Evolutionary conservation across 2,797 vertebrate genomes (phyloP).

Genomic region (Gymnopithys bicolor): DNA sequence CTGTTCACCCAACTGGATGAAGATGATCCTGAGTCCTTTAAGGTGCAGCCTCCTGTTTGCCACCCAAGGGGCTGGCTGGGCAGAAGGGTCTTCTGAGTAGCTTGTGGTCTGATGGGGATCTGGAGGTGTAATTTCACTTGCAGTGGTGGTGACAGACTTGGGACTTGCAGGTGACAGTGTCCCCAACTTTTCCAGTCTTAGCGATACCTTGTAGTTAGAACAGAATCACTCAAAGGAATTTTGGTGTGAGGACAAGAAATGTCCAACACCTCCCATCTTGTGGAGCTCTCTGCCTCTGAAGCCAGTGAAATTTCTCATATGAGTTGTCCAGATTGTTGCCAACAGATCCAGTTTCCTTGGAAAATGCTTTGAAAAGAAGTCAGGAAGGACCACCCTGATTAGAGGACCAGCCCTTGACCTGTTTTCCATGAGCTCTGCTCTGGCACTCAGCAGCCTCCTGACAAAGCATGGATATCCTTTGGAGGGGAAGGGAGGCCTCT

Average conservation of each 20-base stretch:
- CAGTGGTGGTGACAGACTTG: neutral
- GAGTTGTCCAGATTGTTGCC: neutral
- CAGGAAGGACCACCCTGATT: conserved; percentile 65
- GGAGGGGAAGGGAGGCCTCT: neutral
- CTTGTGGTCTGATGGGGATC: neutral
- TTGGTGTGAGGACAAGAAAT: neutral
- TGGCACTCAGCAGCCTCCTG: neutral
- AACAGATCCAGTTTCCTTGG: neutral
- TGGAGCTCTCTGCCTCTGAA: neutral
- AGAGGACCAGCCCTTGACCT: neutral
- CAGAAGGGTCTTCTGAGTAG: neutral
- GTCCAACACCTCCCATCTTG: neutral
- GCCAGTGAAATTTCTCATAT: neutral
- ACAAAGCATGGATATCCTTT: conserved; percentile 10
- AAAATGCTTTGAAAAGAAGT: conserved; percentile 36
- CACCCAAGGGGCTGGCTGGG: accelerated
- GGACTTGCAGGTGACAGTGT: neutral
- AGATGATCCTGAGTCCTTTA: neutral
- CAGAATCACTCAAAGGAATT: neutral
- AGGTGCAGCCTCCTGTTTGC: neutral
- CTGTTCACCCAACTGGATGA: neutral
- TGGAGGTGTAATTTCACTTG: neutral
- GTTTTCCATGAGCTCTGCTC: conserved; percentile 4
- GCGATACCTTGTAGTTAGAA: neutral
- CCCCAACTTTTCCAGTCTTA: neutral